Percentiles rank a stretch among this genome's conserved stretches.
These are phyloP conservation scores for Naso thynnoides DNA, from an alignment of 2,797 vertebrate genomes.

Conservation along the genomic window DNA sequence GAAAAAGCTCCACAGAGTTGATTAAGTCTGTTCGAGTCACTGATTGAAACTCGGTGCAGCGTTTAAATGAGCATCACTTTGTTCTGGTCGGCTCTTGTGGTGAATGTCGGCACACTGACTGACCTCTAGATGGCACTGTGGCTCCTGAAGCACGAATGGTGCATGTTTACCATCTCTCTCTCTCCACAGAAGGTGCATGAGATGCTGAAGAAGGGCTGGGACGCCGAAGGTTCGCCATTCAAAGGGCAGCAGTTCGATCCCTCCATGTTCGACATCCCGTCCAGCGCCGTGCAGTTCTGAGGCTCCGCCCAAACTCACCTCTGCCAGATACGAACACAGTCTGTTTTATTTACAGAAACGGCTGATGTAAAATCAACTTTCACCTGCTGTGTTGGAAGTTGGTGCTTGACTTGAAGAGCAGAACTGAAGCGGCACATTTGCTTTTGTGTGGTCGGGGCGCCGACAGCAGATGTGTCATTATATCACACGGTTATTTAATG, in stretches of 20 bases:
- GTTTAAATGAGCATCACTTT: not conserved
- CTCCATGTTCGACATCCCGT: slow-evolving; percentile 96
- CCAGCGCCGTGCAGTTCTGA: slow-evolving; percentile 96
- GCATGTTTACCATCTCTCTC: not conserved
- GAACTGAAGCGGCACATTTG: not conserved
- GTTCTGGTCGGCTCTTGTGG: not conserved
- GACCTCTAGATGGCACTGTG: slow-evolving; percentile 31
- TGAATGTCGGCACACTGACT: accelerated
- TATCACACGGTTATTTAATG: slow-evolving; percentile 6
- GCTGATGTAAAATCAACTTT: not conserved
- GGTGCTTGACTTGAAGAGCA: not conserved
- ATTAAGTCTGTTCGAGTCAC: not conserved
- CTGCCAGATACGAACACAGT: slow-evolving; percentile 25
- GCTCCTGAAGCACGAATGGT: accelerated
- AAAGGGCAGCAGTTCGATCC: slow-evolving; percentile 96
- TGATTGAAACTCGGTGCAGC: too few relatives aligned
- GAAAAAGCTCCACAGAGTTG: not conserved
- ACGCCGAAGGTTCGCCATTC: slow-evolving; percentile 96
- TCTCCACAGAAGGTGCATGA: slow-evolving; percentile 94
- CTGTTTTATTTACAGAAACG: not conserved
- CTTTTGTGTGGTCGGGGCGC: not conserved
- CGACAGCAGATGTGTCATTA: not conserved
- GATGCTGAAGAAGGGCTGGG: slow-evolving; percentile 99
- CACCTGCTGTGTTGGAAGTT: slow-evolving; percentile 8
- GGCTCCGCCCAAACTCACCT: not conserved